Conservation (phyloP, 2,797 vertebrate genomes). For the Sibirionetta formosa region DNA sequence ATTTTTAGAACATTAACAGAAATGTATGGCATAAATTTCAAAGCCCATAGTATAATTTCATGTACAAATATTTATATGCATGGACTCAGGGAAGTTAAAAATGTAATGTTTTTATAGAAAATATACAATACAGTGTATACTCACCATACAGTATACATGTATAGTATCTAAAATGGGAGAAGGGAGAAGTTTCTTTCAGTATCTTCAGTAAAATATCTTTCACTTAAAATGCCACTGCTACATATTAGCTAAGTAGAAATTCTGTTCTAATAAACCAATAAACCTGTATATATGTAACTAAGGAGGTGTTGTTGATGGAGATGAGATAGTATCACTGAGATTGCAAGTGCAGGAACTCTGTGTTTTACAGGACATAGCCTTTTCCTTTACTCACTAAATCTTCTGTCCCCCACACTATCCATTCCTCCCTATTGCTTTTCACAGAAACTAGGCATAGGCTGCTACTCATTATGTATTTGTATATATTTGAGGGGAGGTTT, state of each 20-base stretch:
- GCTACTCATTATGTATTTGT: neutral
- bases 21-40: slow-evolving; percentile 67
- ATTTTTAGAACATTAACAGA: slow-evolving; percentile 71
- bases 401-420: neutral
- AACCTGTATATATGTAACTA: neutral
- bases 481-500: neutral
- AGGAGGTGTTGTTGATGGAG: neutral
- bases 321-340: neutral
- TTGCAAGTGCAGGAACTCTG: neutral
- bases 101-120: slow-evolving; percentile 68
- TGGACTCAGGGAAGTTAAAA: slow-evolving; percentile 55
- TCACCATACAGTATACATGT: neutral
- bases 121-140: slow-evolving; percentile 28
- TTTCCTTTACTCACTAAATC: neutral
- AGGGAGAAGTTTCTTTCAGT: neutral
- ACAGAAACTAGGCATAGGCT: neutral
- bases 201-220: neutral
- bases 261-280: neutral
- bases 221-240: neutral
- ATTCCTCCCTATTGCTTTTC: neutral
- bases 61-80: slow-evolving; percentile 70
- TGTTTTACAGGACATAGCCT: neutral
- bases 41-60: slow-evolving; percentile 64
- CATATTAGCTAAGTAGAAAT: neutral
- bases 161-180: neutral